Evolutionary conservation across 2,888 invertebrate species (phyloP), one percentile per base, ranked within the genome.

Genomic region (Sericinus montela): DNA sequence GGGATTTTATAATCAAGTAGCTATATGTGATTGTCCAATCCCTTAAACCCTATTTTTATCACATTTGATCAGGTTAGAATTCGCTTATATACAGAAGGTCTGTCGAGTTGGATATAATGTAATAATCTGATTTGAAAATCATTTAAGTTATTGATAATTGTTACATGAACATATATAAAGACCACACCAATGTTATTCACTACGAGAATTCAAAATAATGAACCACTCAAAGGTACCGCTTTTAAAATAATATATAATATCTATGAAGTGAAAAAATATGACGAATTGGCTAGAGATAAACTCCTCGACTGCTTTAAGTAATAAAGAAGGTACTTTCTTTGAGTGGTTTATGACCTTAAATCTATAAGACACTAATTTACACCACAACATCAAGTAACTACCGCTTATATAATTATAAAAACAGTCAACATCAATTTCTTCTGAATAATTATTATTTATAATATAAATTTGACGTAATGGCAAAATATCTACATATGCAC

Each of bases 371-470:
- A 88, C 88, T 87, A 87, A 80, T 81, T 79, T 85, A 90, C 89
- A 79, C 87, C 89, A 90, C 89, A 89, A 90, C 89, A 90, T 86
- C 89, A 82, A 89, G 74, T 89, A 86, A 87, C 88, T 88, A 85
- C 88, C 75, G 88, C 79, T 75, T 79, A 81, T 88, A 86, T 85
- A 85, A 83, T 86, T 86, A 86, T 87, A 84, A 89, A 85, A 90
- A 89, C 89, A 89, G 87, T 89, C 89, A 90, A 90, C 89, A 89
- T 87, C 88, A 81, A 89, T 85, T 88, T 84, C n/a, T n/a, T 19
- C 13, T 72, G 84, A 85, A 88, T 89, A 83, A 78, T 84, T 69
- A 78, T 73, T 78, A 75, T 77, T 79, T 74, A 77, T 79, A 74
- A 75, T 76, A 80, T 83, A 82, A 80, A 78, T 83, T 84, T 84